These are phyloP conservation scores for Cherax destructor DNA, from an alignment of 1,140 invertebrate species.

Conservation along the genomic window DNA sequence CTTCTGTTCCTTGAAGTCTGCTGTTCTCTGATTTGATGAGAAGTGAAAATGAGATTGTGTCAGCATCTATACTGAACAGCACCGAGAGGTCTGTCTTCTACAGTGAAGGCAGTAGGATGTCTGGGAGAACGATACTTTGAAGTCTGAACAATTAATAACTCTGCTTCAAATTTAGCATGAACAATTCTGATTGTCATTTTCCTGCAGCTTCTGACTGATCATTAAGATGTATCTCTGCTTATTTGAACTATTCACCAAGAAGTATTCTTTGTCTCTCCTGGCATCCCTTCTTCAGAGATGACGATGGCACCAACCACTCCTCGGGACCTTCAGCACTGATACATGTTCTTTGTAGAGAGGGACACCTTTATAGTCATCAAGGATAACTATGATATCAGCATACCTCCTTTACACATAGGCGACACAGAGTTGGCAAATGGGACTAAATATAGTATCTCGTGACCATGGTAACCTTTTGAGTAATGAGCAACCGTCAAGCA, in stretches of 20 bases:
- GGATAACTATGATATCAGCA: not conserved
- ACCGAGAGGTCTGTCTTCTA: slow-evolving; percentile 9
- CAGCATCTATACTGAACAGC: not conserved
- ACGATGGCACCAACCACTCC: not conserved
- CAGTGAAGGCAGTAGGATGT: not conserved
- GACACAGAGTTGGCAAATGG: not conserved
- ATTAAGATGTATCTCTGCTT: not conserved
- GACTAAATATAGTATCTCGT: not conserved
- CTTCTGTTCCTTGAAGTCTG: not conserved
- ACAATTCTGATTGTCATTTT: not conserved
- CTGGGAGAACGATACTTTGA: not conserved
- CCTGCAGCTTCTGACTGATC: not conserved
- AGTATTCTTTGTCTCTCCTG: not conserved
- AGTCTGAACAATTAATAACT: not conserved
- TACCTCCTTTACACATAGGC: not conserved
- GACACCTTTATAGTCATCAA: not conserved
- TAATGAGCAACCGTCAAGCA: not conserved
- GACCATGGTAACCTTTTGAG: not conserved
- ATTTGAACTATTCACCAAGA: not conserved
- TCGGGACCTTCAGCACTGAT: not conserved
- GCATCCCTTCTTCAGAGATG: not conserved
- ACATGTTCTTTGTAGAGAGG: not conserved
- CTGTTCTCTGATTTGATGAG: not conserved
- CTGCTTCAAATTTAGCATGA: not conserved
- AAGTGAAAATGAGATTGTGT: not conserved